Evolutionary conservation across 2,888 invertebrate genomes (phyloP).

Genomic region (Lasioglossum figueresi): DNA sequence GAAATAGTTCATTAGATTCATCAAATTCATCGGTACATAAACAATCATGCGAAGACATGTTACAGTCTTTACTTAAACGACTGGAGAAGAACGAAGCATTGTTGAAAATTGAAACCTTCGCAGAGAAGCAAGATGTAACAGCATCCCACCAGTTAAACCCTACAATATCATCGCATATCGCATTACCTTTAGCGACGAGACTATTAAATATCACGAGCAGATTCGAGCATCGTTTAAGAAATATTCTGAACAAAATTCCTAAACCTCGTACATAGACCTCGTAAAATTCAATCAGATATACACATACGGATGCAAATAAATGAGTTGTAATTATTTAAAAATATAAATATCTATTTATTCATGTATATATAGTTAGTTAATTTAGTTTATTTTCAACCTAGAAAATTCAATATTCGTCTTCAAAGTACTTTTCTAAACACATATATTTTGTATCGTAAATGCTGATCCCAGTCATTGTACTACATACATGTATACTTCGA

Average conservation of each 20-base stretch:
- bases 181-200: conserved; percentile 37
- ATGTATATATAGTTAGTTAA: neutral
- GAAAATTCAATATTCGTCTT: conserved; percentile 28
- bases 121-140: neutral
- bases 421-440: neutral
- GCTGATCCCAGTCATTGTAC: conserved; percentile 31
- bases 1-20: neutral
- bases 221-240: conserved; percentile 8
- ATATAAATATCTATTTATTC: conserved; percentile 34
- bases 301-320: conserved; percentile 18
- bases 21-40: neutral
- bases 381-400: conserved; percentile 18
- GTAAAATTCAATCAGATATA: neutral
- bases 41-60: neutral
- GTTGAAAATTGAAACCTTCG: conserved; percentile 4
- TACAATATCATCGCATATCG: conserved; percentile 16
- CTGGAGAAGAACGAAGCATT: neutral
- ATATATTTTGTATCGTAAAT: conserved; percentile 33
- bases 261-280: neutral
- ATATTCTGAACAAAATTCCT: conserved; percentile 2
- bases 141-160: neutral
- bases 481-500: conserved; percentile 8
- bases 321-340: conserved; percentile 20
- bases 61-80: conserved; percentile 1
- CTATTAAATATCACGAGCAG: conserved; percentile 31